Conservation (phyloP, 1,140 invertebrate species). For the Drosophila pseudoobscura region DNA sequence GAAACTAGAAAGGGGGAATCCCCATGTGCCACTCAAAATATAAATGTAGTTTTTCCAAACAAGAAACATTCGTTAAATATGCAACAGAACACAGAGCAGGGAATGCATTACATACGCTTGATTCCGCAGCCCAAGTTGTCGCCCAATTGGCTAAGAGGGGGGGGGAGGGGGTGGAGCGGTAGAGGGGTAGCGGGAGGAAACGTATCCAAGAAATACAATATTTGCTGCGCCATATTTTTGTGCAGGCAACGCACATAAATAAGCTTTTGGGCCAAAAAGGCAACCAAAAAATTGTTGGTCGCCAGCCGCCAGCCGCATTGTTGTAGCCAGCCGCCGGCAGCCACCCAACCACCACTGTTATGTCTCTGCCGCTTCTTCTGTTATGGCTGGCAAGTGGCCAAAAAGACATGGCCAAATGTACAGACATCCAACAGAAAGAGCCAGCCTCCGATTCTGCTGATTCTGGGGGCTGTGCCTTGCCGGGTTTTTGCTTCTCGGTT, state of each 20-base stretch:
- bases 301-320: slow-evolving; percentile 20
- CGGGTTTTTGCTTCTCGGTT: slow-evolving; percentile 27
- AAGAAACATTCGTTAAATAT: slow-evolving; percentile 46
- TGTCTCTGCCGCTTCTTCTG: slow-evolving; percentile 42
- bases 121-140: background rate
- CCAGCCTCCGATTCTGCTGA: slow-evolving; percentile 19
- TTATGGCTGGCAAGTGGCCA: slow-evolving; percentile 71
- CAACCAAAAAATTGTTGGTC: slow-evolving; percentile 57
- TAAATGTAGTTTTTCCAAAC: slow-evolving; percentile 8
- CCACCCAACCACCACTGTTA: no score
- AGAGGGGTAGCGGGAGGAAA: slow-evolving; percentile 12
- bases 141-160: slow-evolving; percentile 54
- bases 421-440: slow-evolving; percentile 54
- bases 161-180: background rate
- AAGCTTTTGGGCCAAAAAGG: slow-evolving; percentile 72
- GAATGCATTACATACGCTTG: slow-evolving; percentile 29
- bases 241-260: slow-evolving; percentile 77
- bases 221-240: slow-evolving; percentile 70
- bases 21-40: slow-evolving; percentile 18
- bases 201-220: slow-evolving; percentile 48
- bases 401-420: slow-evolving; percentile 79
- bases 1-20: background rate
- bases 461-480: slow-evolving; percentile 15
- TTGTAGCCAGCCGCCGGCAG: slow-evolving; percentile 9
- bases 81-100: slow-evolving; percentile 20